A percentile compares a stretch with the other conserved stretches of the same genome.
phyloP scores from a whole-genome alignment of 2,797 vertebrate genomes.

The Sebastes goodei region DNA sequence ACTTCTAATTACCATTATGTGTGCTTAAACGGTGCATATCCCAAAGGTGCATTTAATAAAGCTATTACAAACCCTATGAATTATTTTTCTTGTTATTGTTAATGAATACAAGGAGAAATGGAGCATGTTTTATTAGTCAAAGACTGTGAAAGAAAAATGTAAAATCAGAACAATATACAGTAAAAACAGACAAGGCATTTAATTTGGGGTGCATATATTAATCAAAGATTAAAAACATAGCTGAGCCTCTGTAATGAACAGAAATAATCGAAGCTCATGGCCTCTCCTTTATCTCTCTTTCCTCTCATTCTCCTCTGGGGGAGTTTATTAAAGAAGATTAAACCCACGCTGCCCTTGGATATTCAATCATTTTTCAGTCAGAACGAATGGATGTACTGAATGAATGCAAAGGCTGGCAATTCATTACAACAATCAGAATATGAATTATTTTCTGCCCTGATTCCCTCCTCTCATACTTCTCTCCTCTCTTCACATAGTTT shows the following conservation, averaged over 20 bases:
- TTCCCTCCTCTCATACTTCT: background rate
- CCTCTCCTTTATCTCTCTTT: constrained; percentile 59
- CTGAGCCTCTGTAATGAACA: constrained; percentile 48
- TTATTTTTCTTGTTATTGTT: constrained; percentile 3
- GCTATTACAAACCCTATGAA: background rate
- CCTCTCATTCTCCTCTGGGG: constrained; percentile 54
- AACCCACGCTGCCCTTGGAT: constrained; percentile 64
- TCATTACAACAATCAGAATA: constrained; percentile 72
- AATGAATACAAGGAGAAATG: background rate
- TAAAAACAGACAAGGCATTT: constrained; percentile 28
- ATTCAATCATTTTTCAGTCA: constrained; percentile 71
- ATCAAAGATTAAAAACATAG: constrained; percentile 32
- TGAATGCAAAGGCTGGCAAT: constrained; percentile 74
- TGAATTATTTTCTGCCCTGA: constrained; percentile 13
- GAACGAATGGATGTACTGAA: constrained; percentile 65
- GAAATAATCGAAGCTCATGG: constrained; percentile 60
- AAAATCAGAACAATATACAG: constrained; percentile 25
- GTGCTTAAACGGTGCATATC: constrained; percentile 1
- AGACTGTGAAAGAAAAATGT: background rate
- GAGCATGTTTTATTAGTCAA: constrained; percentile 31
- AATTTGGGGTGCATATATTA: background rate
- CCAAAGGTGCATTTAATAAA: constrained; percentile 11
- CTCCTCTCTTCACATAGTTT: constrained; percentile 16
- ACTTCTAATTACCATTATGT: background rate
- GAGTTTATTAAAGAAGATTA: constrained; percentile 66